Base-by-base conservation (phyloP, 2,113 vertebrate species). In the Pedionomus torquatus region DNA sequence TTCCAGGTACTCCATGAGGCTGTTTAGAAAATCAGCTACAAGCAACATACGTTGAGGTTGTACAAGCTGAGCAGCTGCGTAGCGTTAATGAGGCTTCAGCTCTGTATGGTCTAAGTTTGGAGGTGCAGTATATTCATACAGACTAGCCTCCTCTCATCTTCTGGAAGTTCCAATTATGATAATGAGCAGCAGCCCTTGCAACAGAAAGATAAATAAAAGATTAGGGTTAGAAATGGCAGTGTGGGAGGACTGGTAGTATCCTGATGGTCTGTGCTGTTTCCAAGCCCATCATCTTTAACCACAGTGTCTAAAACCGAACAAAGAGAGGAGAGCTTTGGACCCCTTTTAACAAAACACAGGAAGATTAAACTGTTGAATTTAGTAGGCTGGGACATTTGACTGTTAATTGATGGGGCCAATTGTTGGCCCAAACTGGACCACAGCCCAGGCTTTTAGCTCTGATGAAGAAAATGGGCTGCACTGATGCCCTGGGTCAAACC, bases 381-480 rank as follows among this genome's bases (percentile, higher is more conserved):
- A 83, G 39, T 65, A 77, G 37, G 28, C 44, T 55, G 17, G 90
- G 87, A 75, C 68, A 66, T 66, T 80, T 11, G 1, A 12, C 19
- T 89, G 37, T 74, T 87, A 87, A 70, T 61, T 93, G 37, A 31
- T 76, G 64, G 41, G 55, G 37, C 64, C 61, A 64, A 1, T 48
- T 87, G 49, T 76, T 82, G 18, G 39, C 49, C 44, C 63, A 84
- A 39, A 78, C 18, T 48, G 26, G 49, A 11, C 48, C 49, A 28
- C 6, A 33, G 49, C 61, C 60, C 54, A 80, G 33, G 25, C n/a
- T 87, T 95, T 92, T 84, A 85, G 15, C 39, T 79, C 68, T 87
- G 30, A 41, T 82, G 54, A 79, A 57, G 71, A 49, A 93, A 82
- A 61, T 11, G n/a, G 46, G 17, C 71, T 88, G 44, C 18, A 13